Evolutionary conservation across 2,888 invertebrate species (phyloP), one percentile per base, ranked within the genome.

Genomic region (Callosobruchus maculatus): DNA sequence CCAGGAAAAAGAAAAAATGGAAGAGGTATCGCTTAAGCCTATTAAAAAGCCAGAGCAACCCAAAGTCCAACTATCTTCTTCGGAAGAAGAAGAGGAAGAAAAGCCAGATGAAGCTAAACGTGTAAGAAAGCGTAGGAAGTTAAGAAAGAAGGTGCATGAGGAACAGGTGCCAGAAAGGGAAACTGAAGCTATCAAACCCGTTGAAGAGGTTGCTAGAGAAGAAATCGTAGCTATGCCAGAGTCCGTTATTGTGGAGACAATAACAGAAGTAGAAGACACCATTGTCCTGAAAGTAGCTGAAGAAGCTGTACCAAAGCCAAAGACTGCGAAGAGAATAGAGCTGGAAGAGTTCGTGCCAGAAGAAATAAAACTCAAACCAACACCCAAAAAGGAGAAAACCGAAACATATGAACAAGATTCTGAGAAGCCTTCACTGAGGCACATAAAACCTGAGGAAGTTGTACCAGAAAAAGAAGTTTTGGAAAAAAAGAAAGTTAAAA

Each of bases 251-350:
- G 89, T 91, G 77, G 90, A 92, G 85, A 89, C 89, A 22, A 83
- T 90, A 26, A 89, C 89, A 3, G 88, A 89, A 76, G 88, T 89
- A 74, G 90, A 92, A 84, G 91, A 92, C 74, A 90, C 89, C 9
- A 88, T 91, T 0, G 86, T 90, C 68, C 84, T 91, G 73, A 90
- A 90, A 82, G 85, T 89, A 18, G 86, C 85, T 69, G 85, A 83
- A 72, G 79, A 83, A 74, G 73, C 81, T 21, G 82, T 85, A 74
- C 84, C 84, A 21, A 84, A 85, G 76, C 78, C 77, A 79, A 70
- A 86, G 69, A 80, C 78, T 18, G 70, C 74, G 20, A 81, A 77
- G 22, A 74, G 79, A 13, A 79, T 83, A n/a, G 83, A 84, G 74
- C 82, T 85, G 74, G 81, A 84, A 71, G 84, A 84, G 2, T 79